A percentile compares a stretch with the other conserved stretches of the same genome.
phyloP scores from a whole-genome alignment of 2,113 vertebrate species.

The Thinocorus orbignyianus region DNA sequence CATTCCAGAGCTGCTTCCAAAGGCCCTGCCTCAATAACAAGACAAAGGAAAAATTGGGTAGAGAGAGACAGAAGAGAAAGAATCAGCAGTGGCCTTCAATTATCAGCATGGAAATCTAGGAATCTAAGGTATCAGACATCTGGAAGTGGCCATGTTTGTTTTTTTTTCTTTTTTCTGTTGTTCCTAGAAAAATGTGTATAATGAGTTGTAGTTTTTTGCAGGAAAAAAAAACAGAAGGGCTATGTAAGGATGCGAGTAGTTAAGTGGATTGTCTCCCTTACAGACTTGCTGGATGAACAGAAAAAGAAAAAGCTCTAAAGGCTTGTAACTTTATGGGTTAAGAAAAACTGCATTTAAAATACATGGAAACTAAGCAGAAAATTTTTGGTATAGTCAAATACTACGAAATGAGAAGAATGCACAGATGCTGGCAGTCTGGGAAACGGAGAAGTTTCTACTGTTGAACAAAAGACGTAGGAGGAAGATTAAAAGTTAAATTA shows the following conservation, averaged over 20 bases:
- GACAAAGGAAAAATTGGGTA: background rate
- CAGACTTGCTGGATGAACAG: background rate
- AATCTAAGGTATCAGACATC: background rate
- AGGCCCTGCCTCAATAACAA: background rate
- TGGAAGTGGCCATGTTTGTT: background rate
- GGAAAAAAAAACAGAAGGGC: background rate
- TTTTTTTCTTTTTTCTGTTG: background rate
- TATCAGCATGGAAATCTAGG: background rate
- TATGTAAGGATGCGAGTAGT: background rate
- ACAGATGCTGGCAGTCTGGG: background rate
- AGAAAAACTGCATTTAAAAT: background rate
- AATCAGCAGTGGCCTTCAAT: background rate
- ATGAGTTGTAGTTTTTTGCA: background rate
- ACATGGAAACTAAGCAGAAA: background rate
- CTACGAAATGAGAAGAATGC: background rate
- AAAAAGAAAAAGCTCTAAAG: background rate
- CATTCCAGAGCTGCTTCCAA: background rate
- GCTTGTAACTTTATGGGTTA: background rate
- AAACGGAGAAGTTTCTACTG: background rate
- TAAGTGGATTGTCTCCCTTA: background rate
- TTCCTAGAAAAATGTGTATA: background rate
- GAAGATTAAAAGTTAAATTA: background rate
- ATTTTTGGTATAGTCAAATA: background rate
- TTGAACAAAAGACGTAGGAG: background rate
- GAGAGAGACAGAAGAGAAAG: background rate